Evolutionary conservation across 2,888 invertebrate species (phyloP), one percentile per base, ranked within the genome.

Genomic region (Parapristionchus giblindavisi): DNA sequence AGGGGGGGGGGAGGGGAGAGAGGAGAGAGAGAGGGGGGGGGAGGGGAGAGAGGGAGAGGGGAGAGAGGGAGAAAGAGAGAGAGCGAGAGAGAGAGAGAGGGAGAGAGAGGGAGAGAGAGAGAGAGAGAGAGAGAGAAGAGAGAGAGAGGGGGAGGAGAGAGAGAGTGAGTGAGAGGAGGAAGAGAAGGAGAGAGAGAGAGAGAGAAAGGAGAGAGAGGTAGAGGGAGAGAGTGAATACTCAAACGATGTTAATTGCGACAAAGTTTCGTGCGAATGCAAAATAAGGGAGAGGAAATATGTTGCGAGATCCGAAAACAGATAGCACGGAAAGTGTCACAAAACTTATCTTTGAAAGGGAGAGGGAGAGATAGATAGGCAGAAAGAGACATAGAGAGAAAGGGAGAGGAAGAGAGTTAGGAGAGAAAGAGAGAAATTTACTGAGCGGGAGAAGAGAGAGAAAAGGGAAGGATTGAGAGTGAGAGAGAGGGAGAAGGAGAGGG

Each of bases 401-500:
- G 36, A 40, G 61, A 36, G 61, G 61, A 40, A 61, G 61, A 61
- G 36, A 61, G 61, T n/a, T n/a, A n/a, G n/a, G n/a, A 40, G 38
- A 38, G 40, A n/a, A 29, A 58, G 58, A 58, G 29, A 11, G 34
- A 60, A 36, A 58, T 11, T 8, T 11, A 58, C 4, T 6, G 56
- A 29, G 8, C 3, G 34, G 29, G 6, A 17, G 34, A 11, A n/a
- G 58, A 58, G 58, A 21, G 32, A 24, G 60, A 11, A 27, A 11
- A 17, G 61, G n/a, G 61, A 40, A 8, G 36, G 34, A 27, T n/a
- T n/a, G n/a, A n/a, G n/a, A n/a, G n/a, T n/a, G n/a, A n/a, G n/a
- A n/a, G n/a, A n/a, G 38, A 40, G 6, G 29, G 36, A 38, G 36
- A 6, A 1, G 36, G 34, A 36, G 58, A n/a, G 32, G 34, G 54